Evolutionary conservation across 2,888 invertebrate genomes (phyloP).

Genomic region (Syrphus vitripennis): DNA sequence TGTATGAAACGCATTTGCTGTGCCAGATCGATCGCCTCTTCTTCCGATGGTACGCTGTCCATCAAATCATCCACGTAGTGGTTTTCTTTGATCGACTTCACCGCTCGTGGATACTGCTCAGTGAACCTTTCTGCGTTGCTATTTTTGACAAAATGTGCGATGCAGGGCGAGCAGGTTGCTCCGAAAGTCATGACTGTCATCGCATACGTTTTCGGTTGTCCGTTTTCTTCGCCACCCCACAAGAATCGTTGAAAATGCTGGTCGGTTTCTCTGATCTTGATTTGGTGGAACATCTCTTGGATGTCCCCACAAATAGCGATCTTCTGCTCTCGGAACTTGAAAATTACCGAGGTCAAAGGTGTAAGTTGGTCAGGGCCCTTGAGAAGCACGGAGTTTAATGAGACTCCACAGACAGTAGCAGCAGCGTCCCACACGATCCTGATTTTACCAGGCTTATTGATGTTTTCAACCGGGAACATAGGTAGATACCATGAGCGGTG

Average conservation of each 20-base stretch:
- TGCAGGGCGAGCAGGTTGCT: conserved; percentile 71
- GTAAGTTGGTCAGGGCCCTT: conserved; percentile 75
- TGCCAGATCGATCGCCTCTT: conserved; percentile 60
- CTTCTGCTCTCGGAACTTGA: conserved; percentile 74
- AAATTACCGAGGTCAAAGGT: conserved; percentile 75
- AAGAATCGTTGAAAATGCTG: conserved; percentile 74
- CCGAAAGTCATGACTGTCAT: conserved; percentile 73
- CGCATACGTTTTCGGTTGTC: conserved; percentile 59
- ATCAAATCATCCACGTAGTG: conserved; percentile 75
- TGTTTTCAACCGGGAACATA: conserved; percentile 63
- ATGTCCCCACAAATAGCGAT: conserved; percentile 75
- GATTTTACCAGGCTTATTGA: conserved; percentile 73
- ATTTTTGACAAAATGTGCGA: conserved; percentile 25
- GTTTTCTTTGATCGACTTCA: conserved; percentile 30
- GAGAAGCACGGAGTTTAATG: not conserved
- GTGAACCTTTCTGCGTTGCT: conserved; percentile 25
- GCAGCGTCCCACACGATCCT: conserved; percentile 76
- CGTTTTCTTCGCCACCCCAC: conserved; percentile 70
- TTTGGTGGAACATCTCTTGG: conserved; percentile 74
- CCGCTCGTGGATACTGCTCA: not conserved
- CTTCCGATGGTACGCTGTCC: conserved; percentile 72
- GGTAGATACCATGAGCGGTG: conserved; percentile 73
- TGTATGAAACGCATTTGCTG: conserved; percentile 54
- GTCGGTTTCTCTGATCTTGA: conserved; percentile 69
- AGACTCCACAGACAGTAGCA: not conserved